Evolutionary conservation across 1,140 invertebrate species (phyloP).

Genomic region (Cylas formicarius): DNA sequence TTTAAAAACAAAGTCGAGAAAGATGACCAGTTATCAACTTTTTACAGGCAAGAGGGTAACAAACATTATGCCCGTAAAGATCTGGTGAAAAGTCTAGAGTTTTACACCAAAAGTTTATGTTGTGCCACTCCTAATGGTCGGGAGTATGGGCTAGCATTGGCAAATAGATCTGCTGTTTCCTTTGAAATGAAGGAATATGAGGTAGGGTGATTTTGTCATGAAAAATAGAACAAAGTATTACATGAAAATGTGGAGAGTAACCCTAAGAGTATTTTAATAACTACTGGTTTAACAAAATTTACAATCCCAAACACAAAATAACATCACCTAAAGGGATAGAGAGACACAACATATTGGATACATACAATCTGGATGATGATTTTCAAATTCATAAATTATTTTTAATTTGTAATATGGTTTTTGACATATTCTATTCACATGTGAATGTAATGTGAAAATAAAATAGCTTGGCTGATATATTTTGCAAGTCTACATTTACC

Average conservation of each 20-base stretch:
- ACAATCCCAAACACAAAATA: no score
- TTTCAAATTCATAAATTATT: no score
- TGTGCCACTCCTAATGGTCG: constrained; percentile 28
- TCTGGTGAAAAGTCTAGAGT: constrained; percentile 28
- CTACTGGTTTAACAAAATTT: no score
- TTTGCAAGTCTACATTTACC: no score
- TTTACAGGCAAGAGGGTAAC: constrained; percentile 31
- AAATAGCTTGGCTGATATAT: no score
- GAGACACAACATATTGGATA: no score
- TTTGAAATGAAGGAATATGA: constrained; percentile 33
- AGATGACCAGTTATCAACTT: constrained; percentile 21
- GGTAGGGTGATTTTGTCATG: constrained; percentile 19
- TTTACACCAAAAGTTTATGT: constrained; percentile 34
- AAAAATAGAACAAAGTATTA: background rate
- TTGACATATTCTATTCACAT: constrained; percentile 3
- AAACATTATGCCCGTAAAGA: constrained; percentile 29
- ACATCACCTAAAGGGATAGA: no score
- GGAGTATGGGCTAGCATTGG: constrained; percentile 30
- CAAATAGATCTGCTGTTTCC: constrained; percentile 34
- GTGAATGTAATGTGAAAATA: no score
- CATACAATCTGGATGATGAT: no score
- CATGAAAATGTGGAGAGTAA: background rate
- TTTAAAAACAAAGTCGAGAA: constrained; percentile 30
- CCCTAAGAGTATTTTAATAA: no score
- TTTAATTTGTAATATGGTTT: background rate